These are phyloP conservation scores for Lepidostoma basale DNA, from an alignment of 1,140 invertebrate species.

Conservation along the genomic window DNA sequence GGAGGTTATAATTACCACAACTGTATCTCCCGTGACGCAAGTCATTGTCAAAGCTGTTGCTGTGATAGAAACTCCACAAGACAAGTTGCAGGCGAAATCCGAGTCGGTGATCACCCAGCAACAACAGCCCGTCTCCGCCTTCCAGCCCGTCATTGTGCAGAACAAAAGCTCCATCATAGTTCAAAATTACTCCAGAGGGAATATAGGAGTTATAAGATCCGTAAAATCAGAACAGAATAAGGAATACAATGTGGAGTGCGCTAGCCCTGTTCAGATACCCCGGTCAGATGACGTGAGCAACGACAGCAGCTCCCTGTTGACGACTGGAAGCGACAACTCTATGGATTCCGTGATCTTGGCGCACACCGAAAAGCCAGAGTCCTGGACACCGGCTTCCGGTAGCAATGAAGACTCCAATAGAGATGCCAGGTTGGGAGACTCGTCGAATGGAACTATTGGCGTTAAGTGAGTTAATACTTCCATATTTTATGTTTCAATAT, in stretches of 20 bases:
- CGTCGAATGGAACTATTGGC: too few relatives aligned
- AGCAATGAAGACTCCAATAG: background rate
- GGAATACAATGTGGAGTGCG: background rate
- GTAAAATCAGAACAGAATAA: background rate
- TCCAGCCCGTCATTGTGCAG: background rate
- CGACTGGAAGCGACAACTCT: slow-evolving; percentile 5
- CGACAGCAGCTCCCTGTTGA: background rate
- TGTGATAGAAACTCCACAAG: background rate
- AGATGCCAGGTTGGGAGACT: background rate
- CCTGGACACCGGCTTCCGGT: background rate
- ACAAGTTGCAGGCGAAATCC: background rate
- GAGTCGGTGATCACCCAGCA: background rate
- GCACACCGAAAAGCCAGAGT: background rate
- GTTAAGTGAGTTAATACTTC: too few relatives aligned
- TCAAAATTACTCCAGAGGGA: background rate
- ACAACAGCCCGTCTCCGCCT: background rate
- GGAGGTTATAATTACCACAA: background rate
- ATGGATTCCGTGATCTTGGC: slow-evolving; percentile 9
- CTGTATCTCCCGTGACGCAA: background rate
- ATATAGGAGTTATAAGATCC: background rate
- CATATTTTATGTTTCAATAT: too few relatives aligned
- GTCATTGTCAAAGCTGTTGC: slow-evolving; percentile 15
- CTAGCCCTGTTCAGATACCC: background rate
- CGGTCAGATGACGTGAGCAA: background rate
- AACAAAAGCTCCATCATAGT: slow-evolving; percentile 9